A percentile compares a stretch with the other conserved stretches of the same genome.
Conservation (phyloP, 2,888 invertebrate species). For the Luffia ferchaultella region DNA sequence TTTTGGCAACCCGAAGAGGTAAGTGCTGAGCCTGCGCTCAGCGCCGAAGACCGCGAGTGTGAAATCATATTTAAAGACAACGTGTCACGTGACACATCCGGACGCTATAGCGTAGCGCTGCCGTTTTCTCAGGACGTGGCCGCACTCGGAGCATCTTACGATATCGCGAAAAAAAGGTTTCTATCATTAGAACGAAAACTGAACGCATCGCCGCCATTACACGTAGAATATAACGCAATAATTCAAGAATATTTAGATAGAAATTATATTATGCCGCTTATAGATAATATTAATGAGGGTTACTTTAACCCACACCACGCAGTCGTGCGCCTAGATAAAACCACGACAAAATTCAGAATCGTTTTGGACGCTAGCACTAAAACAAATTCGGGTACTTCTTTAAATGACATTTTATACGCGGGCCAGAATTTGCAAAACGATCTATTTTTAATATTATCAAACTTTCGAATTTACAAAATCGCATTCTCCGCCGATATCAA, state of each 20-base stretch:
- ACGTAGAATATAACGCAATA: not conserved
- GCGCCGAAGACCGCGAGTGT: not conserved
- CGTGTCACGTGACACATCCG: not conserved
- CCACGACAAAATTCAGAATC: not conserved
- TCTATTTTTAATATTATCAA: conserved; percentile 1
- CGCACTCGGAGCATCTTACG: not conserved
- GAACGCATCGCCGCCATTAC: too few relatives aligned
- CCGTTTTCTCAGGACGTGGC: not conserved
- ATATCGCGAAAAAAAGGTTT: not conserved
- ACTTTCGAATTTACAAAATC: conserved; percentile 1
- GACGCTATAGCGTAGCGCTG: not conserved
- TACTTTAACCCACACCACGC: conserved; percentile 2
- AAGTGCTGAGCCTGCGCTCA: not conserved
- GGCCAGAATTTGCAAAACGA: conserved; percentile 3
- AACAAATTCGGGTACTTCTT: not conserved
- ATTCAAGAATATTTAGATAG: not conserved
- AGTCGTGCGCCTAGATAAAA: not conserved
- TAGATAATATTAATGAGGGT: not conserved
- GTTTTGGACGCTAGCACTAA: not conserved
- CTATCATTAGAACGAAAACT: conserved; percentile 1
- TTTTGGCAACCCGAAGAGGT: not conserved
- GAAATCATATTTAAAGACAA: not conserved
- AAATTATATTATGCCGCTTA: not conserved
- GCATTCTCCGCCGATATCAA: conserved; percentile 3
- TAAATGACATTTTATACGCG: conserved; percentile 3